Evolutionary conservation across 2,113 vertebrate genomes (phyloP), one percentile per base, ranked within the genome.

Genomic region (Pteronura brasiliensis): DNA sequence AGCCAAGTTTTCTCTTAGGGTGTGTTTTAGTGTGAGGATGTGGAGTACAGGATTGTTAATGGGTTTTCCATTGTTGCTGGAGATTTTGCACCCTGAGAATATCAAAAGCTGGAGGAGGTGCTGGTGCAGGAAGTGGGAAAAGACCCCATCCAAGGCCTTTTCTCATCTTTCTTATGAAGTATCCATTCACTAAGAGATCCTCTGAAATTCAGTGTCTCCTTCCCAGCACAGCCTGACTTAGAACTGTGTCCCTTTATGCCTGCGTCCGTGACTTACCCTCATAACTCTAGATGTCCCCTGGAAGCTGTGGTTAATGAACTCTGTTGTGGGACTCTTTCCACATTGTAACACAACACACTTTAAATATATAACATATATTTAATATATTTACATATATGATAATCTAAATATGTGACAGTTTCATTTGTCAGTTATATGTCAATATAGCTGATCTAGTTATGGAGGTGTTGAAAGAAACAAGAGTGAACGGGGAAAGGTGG

Each of bases 1-100:
- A 96, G 87, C 12, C 86, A 95, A 76, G 44, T 97, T 96, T 97
- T 96, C 39, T 93, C 92, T 93, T 91, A 92, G 83, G 82, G 18
- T 39, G 39, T n/a, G 2, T 74, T 96, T 93, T 92, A 21, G 21
- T 90, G 14, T 94, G 34, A 97, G 81, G 57, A 88, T 83, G 31
- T 90, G 36, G 21, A 97, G 7, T 90, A 77, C 57, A 96, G 42
- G 59, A 67, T 18, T 6, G 20, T 65, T 79, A 96, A 94, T 71
- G 65, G 34, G 31, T 96, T 93, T 79, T 82, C 17, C 61, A 93
- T 94, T 97, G 94, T 95, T 47, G 5, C 65, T 86, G 94, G 12
- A 69, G 82, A 74, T 93, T 96, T 96, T 92, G 93, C 31, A 77
- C 18, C 25, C 49, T 65, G 31, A 49, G 14, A 34, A 3, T 69